Percentiles rank a stretch among this genome's conserved stretches.
Conservation (phyloP, 2,888 invertebrate species). For the Tridacna crocea region DNA sequence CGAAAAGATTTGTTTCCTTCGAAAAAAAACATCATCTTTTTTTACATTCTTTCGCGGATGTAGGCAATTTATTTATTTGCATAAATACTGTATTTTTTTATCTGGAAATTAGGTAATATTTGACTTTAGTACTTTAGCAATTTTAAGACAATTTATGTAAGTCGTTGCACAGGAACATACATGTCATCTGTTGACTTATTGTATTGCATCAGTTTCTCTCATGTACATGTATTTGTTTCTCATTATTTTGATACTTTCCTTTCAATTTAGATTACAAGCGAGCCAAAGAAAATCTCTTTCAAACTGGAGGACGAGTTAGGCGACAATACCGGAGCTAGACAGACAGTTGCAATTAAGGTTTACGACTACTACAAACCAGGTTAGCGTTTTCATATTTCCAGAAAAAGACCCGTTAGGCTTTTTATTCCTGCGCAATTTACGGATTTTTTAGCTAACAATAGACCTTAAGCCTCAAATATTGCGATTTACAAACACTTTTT, state of each 20-base stretch:
- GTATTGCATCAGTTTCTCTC: not conserved
- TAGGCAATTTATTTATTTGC: not conserved
- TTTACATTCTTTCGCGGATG: too few relatives aligned
- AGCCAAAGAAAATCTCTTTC: not conserved
- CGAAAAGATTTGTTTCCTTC: too few relatives aligned
- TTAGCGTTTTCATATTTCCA: slow-evolving; percentile 26
- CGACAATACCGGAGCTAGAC: slow-evolving; percentile 63
- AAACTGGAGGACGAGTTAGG: slow-evolving; percentile 23
- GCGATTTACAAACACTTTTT: not conserved
- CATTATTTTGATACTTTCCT: not conserved
- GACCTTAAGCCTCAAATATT: not conserved
- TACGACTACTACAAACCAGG: slow-evolving; percentile 74
- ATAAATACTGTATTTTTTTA: not conserved
- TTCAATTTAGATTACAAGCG: slow-evolving; percentile 1
- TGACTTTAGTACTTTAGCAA: not conserved
- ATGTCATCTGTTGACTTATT: not conserved
- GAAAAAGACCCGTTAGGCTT: not conserved
- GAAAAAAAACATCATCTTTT: too few relatives aligned
- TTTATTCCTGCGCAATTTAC: not conserved
- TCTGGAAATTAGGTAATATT: not conserved
- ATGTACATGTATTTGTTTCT: too few relatives aligned
- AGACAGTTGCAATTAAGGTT: slow-evolving; percentile 68
- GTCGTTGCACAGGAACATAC: not conserved
- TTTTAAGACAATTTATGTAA: not conserved
- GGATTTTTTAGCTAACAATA: too few relatives aligned